A percentile compares a stretch with the other conserved stretches of the same genome.
phyloP scores from a whole-genome alignment of 2,113 vertebrate genomes.

The Trochalopteron elliotii region DNA sequence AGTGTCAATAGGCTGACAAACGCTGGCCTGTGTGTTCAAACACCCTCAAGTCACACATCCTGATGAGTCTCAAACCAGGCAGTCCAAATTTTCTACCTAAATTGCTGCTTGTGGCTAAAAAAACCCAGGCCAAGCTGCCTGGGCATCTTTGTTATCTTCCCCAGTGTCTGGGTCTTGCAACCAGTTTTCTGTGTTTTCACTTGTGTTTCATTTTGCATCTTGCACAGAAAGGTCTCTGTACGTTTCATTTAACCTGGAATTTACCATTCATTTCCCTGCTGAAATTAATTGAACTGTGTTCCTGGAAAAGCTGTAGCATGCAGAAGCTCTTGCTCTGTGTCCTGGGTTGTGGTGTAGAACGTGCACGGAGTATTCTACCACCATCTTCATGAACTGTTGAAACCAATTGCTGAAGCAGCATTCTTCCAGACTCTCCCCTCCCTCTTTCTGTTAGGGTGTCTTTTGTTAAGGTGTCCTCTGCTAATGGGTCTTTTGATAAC shows the following conservation, averaged over 20 bases:
- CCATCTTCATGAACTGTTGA: no score
- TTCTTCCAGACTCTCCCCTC: no score
- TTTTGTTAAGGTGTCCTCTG: no score
- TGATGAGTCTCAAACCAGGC: background rate
- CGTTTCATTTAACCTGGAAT: background rate
- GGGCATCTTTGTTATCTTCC: background rate
- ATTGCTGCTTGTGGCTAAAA: background rate
- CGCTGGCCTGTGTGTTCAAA: background rate
- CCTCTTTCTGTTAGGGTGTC: no score
- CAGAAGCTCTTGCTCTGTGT: background rate
- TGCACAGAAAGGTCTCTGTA: background rate
- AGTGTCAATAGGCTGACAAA: background rate
- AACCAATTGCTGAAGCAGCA: no score
- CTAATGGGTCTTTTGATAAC: no score
- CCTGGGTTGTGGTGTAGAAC: no score
- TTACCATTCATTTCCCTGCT: background rate
- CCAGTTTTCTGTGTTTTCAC: background rate
- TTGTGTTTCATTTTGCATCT: background rate
- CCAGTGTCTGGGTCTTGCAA: background rate
- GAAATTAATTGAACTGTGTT: background rate
- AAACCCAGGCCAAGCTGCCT: background rate
- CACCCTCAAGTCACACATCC: background rate
- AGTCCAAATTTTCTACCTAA: background rate
- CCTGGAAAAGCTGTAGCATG: background rate
- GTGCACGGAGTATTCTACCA: no score